Conservation (phyloP, 64 coral and sea anemone genomes). For the Stichodactyla mertensii region DNA sequence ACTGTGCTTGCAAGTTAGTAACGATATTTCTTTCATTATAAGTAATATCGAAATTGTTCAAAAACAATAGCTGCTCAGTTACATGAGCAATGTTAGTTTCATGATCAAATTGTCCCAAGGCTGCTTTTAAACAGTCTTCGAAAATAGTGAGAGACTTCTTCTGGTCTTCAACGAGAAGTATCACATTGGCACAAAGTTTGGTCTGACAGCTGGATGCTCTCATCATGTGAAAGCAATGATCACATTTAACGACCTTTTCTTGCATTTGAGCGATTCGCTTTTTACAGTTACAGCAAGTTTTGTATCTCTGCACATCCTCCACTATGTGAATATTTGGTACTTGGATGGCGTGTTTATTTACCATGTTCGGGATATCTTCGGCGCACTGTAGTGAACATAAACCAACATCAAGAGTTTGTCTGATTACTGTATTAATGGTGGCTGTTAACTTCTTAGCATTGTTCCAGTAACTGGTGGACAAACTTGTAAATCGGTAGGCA, state of each 20-base stretch:
- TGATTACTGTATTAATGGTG: slow-evolving; percentile 53
- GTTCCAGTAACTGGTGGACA: slow-evolving; percentile 51
- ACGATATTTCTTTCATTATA: slow-evolving; percentile 17
- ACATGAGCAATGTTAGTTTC: not conserved
- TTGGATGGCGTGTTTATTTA: slow-evolving; percentile 40
- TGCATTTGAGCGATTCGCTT: slow-evolving; percentile 46
- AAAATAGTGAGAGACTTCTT: slow-evolving; percentile 34
- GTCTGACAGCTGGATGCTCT: slow-evolving; percentile 45
- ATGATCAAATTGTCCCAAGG: slow-evolving; percentile 14
- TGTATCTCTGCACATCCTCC: slow-evolving; percentile 58
- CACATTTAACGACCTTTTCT: slow-evolving; percentile 40
- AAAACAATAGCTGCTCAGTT: not conserved
- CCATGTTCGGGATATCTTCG: slow-evolving; percentile 18
- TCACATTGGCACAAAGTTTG: slow-evolving; percentile 38
- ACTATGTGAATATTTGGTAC: slow-evolving; percentile 36
- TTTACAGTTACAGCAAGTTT: slow-evolving; percentile 62
- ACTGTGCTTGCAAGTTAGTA: slow-evolving; percentile 5
- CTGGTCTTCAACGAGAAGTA: slow-evolving; percentile 9
- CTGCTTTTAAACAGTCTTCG: slow-evolving; percentile 24
- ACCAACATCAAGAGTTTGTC: slow-evolving; percentile 30
- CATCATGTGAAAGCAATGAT: slow-evolving; percentile 51
- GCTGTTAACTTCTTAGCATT: slow-evolving; percentile 62
- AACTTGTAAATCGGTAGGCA: slow-evolving; percentile 50
- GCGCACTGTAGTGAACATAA: slow-evolving; percentile 47
- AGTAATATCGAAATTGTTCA: not conserved